Percentiles rank a stretch among this genome's conserved stretches.
Evolutionary conservation across 2,797 vertebrate species (phyloP).

Genomic region (Chanos chanos): DNA sequence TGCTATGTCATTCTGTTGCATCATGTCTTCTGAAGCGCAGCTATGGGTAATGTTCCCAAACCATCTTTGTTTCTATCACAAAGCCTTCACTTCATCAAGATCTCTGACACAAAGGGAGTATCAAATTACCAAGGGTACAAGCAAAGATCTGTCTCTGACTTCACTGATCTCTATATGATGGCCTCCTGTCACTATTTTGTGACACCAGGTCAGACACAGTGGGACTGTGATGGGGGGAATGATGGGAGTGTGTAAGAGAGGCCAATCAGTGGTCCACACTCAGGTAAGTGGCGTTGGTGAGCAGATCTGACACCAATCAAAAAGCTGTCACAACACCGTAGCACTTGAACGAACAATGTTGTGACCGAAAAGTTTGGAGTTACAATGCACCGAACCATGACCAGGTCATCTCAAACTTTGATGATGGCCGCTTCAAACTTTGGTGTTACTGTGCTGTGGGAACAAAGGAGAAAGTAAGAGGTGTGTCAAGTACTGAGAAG

Average conservation of each 20-base stretch:
- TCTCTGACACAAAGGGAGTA: neutral
- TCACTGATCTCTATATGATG: neutral
- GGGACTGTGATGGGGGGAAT: neutral
- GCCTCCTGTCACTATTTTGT: conserved; percentile 2
- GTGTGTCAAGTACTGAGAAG: no score
- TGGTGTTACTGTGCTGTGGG: neutral
- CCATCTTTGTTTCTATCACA: conserved; percentile 33
- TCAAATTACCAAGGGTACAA: conserved; percentile 17
- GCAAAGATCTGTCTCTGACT: neutral
- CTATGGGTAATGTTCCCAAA: conserved; percentile 32
- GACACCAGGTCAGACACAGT: neutral
- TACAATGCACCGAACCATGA: neutral
- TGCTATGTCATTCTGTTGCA: conserved; percentile 56
- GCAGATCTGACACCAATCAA: conserved; percentile 18
- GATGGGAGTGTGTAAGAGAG: conserved; percentile 30
- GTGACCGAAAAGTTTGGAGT: neutral
- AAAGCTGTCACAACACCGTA: conserved; percentile 9
- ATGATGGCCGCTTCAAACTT: neutral
- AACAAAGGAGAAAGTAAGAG: no score
- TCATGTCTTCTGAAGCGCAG: conserved; percentile 47
- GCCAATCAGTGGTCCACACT: conserved; percentile 11
- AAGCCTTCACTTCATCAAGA: conserved; percentile 29
- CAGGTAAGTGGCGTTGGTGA: conserved; percentile 8
- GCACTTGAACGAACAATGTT: conserved; percentile 6
- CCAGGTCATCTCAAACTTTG: neutral